Evolutionary conservation across 2,888 invertebrate genomes (phyloP).

Genomic region (Heliothis peltigera): DNA sequence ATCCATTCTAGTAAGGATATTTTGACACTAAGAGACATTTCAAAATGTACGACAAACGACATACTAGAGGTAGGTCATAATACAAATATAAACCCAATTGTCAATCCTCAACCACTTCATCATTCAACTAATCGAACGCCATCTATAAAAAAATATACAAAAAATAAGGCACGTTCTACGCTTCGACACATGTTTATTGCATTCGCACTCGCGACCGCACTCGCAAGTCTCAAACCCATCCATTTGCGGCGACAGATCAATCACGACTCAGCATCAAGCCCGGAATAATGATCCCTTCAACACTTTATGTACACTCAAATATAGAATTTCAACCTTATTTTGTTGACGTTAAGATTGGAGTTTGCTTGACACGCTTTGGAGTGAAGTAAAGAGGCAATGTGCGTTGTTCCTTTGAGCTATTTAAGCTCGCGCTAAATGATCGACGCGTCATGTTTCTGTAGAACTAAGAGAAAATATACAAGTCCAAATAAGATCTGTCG

Average conservation of each 20-base stretch:
- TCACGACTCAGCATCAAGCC: conserved; percentile 64
- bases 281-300: conserved; percentile 67
- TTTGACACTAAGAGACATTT: too few species aligned
- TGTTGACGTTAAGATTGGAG: neutral
- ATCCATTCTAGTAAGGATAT: too few species aligned
- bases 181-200: conserved; percentile 53
- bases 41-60: too few species aligned
- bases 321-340: conserved; percentile 29
- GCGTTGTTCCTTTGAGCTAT: conserved; percentile 66
- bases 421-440: conserved; percentile 66
- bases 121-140: conserved; percentile 18
- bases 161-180: conserved; percentile 44
- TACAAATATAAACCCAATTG: neutral
- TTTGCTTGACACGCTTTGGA: conserved; percentile 10
- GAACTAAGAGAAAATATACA: conserved; percentile 53
- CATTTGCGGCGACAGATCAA: conserved; percentile 69
- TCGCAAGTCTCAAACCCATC: conserved; percentile 53
- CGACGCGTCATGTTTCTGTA: conserved; percentile 57
- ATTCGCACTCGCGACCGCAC: conserved; percentile 49
- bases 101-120: conserved; percentile 36
- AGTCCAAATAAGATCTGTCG: conserved; percentile 52
- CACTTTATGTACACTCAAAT: conserved; percentile 49
- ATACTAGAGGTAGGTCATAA: too few species aligned
- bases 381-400: conserved; percentile 54
- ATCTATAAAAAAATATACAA: conserved; percentile 38